Evolutionary conservation across 1,140 invertebrate genomes (phyloP).

Genomic region (Sitophilus oryzae): DNA sequence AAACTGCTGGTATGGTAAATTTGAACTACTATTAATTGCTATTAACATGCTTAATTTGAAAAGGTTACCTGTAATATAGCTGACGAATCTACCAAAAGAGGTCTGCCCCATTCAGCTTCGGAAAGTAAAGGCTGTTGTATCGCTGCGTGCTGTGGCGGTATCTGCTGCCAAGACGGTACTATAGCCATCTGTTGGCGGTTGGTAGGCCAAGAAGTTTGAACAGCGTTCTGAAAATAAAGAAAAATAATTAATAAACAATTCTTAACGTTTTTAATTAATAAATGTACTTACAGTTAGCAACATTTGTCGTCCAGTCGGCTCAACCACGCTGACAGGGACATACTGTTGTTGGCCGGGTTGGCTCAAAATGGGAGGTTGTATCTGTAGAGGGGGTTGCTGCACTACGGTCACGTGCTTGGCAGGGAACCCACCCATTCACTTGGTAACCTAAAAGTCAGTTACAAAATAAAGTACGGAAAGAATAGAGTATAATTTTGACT

Average conservation of each 20-base stretch:
- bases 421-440: constrained; percentile 69
- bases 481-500: no score
- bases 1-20: no score
- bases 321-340: constrained; percentile 86
- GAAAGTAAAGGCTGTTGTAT: constrained; percentile 64
- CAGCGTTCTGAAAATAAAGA: constrained; percentile 59
- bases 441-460: no score
- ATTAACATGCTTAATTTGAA: no score
- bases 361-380: constrained; percentile 62
- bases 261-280: no score
- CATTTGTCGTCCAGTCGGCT: constrained; percentile 63
- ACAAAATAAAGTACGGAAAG: no score
- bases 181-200: constrained; percentile 76
- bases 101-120: constrained; percentile 71
- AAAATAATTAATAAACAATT: no score
- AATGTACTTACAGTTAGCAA: constrained; percentile 56
- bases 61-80: constrained; percentile 46
- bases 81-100: constrained; percentile 73
- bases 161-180: constrained; percentile 83
- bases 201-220: constrained; percentile 73
- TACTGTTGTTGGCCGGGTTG: constrained; percentile 77
- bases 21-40: no score
- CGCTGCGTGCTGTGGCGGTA: constrained; percentile 64
- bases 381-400: constrained; percentile 59
- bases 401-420: constrained; percentile 88